Percentiles rank a stretch among this genome's conserved stretches.
Evolutionary conservation across 2,797 vertebrate species (phyloP).

Genomic region (Sternotherus odoratus): DNA sequence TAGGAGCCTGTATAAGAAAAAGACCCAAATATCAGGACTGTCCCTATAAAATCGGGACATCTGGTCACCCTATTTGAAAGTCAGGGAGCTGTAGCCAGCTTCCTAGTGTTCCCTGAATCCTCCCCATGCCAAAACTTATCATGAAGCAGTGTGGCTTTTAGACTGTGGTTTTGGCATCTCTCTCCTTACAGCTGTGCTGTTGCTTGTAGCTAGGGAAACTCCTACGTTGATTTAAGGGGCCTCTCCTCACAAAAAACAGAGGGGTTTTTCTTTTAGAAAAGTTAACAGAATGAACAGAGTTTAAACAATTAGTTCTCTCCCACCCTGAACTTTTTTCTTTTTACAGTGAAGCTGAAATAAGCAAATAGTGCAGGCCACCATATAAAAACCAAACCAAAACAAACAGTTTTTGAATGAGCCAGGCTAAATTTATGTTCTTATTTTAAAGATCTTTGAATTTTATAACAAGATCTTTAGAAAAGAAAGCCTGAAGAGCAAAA

Average conservation of each 20-base stretch:
- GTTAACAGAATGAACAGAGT: background rate
- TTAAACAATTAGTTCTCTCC: background rate
- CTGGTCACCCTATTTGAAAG: too few relatives aligned
- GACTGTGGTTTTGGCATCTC: background rate
- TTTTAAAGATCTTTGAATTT: slow-evolving; percentile 20
- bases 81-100: background rate
- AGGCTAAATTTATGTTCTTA: background rate
- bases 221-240: background rate
- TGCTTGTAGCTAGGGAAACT: background rate
- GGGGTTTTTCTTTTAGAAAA: background rate
- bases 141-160: background rate
- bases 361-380: background rate
- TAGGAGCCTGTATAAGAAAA: too few relatives aligned
- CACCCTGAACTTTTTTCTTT: background rate
- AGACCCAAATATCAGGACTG: too few relatives aligned
- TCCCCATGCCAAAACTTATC: background rate
- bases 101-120: background rate
- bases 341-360: background rate
- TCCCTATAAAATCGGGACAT: too few relatives aligned
- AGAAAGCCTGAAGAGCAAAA: slow-evolving; percentile 33
- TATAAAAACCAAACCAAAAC: background rate
- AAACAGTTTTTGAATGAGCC: background rate
- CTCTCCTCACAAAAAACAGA: background rate
- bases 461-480: slow-evolving; percentile 13
- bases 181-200: background rate